Conservation (phyloP, 2,888 invertebrate genomes). For the Scaptomyza tumidula region DNA sequence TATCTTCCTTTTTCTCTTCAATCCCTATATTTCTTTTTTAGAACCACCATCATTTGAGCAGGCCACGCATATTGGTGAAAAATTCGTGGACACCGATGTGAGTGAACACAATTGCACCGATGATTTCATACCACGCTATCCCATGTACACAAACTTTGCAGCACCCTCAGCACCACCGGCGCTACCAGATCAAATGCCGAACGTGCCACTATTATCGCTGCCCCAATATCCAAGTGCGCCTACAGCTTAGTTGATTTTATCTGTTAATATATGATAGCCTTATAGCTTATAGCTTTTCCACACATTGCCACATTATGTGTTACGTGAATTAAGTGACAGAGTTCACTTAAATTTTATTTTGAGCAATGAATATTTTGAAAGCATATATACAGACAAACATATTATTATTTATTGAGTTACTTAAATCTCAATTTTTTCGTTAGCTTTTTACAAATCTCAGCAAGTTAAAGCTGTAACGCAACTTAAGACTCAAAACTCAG, state of each 20-base stretch:
- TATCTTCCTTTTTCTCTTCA: not conserved
- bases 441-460: not conserved
- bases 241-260: not conserved
- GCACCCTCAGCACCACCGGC: conserved; percentile 57
- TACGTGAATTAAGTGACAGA: too few relatives aligned
- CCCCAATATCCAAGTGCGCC: conserved; percentile 45
- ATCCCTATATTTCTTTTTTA: conserved; percentile 12
- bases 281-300: not conserved
- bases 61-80: conserved; percentile 62
- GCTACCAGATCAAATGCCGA: conserved; percentile 15
- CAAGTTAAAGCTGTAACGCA: not conserved
- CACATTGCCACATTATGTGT: not conserved
- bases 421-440: not conserved
- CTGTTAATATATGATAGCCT: not conserved
- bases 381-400: not conserved
- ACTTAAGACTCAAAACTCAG: not conserved
- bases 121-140: conserved; percentile 74
- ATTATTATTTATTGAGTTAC: not conserved
- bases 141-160: conserved; percentile 76
- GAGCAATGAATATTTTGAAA: not conserved
- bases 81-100: conserved; percentile 67
- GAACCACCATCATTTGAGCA: conserved; percentile 73
- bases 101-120: conserved; percentile 64
- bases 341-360: not conserved
- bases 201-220: conserved; percentile 22